phyloP scores from a whole-genome alignment of 2,113 vertebrate genomes.

The Melanocharis versteri region DNA sequence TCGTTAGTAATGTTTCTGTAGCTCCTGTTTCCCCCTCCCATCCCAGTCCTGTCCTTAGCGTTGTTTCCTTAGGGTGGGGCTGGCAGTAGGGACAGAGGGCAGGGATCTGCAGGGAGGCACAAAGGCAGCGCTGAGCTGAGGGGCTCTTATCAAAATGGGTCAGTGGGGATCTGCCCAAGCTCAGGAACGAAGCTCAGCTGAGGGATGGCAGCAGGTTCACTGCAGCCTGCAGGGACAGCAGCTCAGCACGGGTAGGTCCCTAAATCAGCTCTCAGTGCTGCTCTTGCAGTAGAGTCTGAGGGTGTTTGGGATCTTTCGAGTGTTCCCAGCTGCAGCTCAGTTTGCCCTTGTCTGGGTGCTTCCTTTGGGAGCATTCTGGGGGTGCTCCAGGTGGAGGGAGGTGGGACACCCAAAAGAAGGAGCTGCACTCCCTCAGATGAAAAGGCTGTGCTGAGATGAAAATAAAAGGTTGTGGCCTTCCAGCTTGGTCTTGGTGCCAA shows the following conservation, averaged over 20 bases:
- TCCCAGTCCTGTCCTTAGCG: constrained; percentile 34
- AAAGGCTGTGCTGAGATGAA: not conserved
- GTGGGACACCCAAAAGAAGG: not conserved
- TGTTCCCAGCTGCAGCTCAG: not conserved
- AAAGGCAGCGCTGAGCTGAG: not conserved
- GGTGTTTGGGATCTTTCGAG: not conserved
- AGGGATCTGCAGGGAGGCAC: not conserved
- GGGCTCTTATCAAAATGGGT: not conserved
- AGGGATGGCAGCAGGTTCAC: not conserved
- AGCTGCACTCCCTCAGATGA: not conserved
- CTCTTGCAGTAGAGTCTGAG: not conserved
- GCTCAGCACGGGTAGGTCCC: not conserved
- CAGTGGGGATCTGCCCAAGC: accelerated
- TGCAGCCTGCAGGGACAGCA: not conserved
- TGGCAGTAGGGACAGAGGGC: not conserved
- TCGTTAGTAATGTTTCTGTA: constrained; percentile 46
- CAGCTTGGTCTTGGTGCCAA: not conserved
- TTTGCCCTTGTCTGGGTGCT: not conserved
- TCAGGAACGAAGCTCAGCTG: not conserved
- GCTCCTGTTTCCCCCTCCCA: constrained; percentile 13
- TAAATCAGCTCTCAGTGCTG: not conserved
- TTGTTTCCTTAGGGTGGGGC: not conserved
- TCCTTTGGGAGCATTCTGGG: not conserved
- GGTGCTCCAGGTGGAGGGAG: not conserved
- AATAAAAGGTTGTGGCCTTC: not conserved